A percentile compares a stretch with the other conserved stretches of the same genome.
These are phyloP conservation scores for Neria commutata DNA, from an alignment of 2,888 invertebrate genomes.

Conservation along the genomic window DNA sequence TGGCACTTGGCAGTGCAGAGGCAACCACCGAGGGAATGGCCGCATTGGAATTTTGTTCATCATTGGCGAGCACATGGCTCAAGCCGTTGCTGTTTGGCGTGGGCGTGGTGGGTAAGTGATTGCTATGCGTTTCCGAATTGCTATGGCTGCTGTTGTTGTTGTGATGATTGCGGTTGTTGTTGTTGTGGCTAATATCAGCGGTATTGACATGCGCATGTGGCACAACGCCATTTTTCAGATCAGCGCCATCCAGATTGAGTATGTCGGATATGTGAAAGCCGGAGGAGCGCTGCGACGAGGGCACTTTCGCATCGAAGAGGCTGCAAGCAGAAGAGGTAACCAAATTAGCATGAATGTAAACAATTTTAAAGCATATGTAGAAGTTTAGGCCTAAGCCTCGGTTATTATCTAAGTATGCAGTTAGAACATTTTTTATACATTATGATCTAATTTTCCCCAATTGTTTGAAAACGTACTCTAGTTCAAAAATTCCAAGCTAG, in stretches of 20 bases:
- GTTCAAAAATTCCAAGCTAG: background rate
- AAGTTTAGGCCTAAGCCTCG: background rate
- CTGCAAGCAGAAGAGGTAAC: conserved; percentile 64
- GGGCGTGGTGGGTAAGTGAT: conserved; percentile 25
- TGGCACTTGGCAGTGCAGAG: conserved; percentile 24
- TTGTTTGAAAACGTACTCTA: background rate
- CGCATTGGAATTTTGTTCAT: conserved; percentile 2
- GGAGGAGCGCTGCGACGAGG: conserved; percentile 71
- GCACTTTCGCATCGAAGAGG: conserved; percentile 70
- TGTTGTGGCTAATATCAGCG: conserved; percentile 22
- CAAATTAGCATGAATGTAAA: too few species aligned
- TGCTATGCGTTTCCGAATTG: conserved; percentile 30
- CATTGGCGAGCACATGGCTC: background rate
- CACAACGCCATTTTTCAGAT: conserved; percentile 55
- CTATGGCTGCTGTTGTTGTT: conserved; percentile 27
- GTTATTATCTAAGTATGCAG: background rate
- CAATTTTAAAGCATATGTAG: background rate
- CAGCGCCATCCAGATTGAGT: conserved; percentile 80
- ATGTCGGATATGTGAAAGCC: conserved; percentile 95
- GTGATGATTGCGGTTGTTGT: conserved; percentile 26
- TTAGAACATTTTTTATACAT: background rate
- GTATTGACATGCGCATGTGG: conserved; percentile 24
- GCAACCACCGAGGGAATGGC: conserved; percentile 15
- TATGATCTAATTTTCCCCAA: background rate
- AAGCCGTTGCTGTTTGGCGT: background rate